Percentiles rank a stretch among this genome's conserved stretches.
phyloP scores from a whole-genome alignment of 2,888 invertebrate species.

The Drosophila leonis region DNA sequence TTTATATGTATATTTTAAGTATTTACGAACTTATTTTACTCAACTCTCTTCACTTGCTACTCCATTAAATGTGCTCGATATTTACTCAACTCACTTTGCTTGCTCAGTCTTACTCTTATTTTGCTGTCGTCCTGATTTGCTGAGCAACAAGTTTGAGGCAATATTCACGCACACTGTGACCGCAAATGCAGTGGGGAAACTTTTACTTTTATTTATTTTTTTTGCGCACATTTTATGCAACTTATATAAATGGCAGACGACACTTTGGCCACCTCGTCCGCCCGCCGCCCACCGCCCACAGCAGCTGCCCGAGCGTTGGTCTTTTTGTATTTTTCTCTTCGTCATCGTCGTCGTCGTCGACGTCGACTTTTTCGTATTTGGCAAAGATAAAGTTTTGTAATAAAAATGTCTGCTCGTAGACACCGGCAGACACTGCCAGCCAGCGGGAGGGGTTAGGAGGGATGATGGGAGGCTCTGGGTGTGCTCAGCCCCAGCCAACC shows the following conservation, averaged over 20 bases:
- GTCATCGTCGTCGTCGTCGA: constrained; percentile 54
- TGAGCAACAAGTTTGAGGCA: constrained; percentile 60
- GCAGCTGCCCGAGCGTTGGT: constrained; percentile 45
- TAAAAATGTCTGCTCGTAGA: constrained; percentile 79
- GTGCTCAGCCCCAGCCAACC: constrained; percentile 35
- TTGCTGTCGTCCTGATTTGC: not conserved
- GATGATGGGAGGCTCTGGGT: not conserved
- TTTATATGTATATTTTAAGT: no score
- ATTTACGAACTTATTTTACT: not conserved
- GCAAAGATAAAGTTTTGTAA: constrained; percentile 82
- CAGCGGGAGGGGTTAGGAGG: not conserved
- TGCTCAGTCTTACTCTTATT: not conserved
- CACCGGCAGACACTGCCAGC: constrained; percentile 58
- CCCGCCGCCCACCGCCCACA: constrained; percentile 13
- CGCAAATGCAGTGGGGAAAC: constrained; percentile 41
- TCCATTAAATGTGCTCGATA: not conserved
- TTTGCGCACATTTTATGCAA: constrained; percentile 71
- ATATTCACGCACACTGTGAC: constrained; percentile 45
- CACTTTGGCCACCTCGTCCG: constrained; percentile 52
- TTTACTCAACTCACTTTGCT: not conserved
- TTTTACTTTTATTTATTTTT: constrained; percentile 27
- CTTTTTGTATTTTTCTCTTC: constrained; percentile 64
- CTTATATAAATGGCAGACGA: constrained; percentile 76
- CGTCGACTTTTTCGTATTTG: constrained; percentile 70
- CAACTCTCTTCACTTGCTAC: not conserved